Base-by-base conservation (phyloP, 2,113 vertebrate species). In the Panthera uncia region DNA sequence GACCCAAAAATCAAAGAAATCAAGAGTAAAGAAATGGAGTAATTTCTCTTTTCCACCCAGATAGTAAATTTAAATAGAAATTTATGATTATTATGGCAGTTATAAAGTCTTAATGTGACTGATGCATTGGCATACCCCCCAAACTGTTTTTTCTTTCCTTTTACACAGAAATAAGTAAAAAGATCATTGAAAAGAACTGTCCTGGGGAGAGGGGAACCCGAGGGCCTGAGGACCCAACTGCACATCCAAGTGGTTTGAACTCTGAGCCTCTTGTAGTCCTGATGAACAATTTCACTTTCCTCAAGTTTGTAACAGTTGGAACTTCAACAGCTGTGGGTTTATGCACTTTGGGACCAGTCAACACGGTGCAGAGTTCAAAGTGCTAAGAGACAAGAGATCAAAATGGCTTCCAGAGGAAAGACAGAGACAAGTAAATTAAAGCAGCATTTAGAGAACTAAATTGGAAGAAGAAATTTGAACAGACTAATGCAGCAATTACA, bases 401-500 rank as follows among this genome's bases (percentile, higher is more conserved):
- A 99, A 95, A 99, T 99, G 99, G 99, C 99, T 98, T 99, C 99
- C 89, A 99, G 99, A 61, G 99, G 99, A 88, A 99, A 99, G 98
- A 99, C 99, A 11, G 99, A 99, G 98, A 99, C 99, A 33, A 99
- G 99, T 86, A 99, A 99, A 97, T 94, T 99, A 80, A 99, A 99
- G 97, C 99, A 99, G 96, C 99, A 99, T 93, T 99, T 99, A 98
- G 99, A 99, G 99, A 99, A 95, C 99, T 99, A 61, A 23, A 23
- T 61, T 23, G 57, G 57, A 23, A 61, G 57, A 61, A 61, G 21
- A 61, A 61, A 23, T 93, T 98, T 99, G 91, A 99, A 99, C 96
- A 99, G 99, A 95, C 97, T 99, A 93, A 99, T 99, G 99, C 99
- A 99, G 95, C 99, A 99, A 95, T 99, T 99, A 55, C 99, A 99